These are phyloP conservation scores for Cotesia congregata DNA, from an alignment of 2,888 invertebrate genomes.

Conservation along the genomic window DNA sequence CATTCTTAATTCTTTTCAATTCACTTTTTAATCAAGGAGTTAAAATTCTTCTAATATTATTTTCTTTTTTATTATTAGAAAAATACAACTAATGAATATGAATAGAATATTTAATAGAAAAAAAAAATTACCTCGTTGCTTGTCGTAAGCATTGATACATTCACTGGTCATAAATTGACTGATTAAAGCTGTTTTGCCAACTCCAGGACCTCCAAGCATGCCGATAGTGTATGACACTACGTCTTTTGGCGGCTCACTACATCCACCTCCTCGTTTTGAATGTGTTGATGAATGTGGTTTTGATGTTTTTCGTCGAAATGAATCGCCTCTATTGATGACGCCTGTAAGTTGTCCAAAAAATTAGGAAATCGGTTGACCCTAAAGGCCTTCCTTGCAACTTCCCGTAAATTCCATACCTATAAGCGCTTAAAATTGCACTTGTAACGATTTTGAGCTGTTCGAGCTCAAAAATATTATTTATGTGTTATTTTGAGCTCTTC, in stretches of 20 bases:
- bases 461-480: too few relatives aligned
- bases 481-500: too few relatives aligned
- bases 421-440: too few relatives aligned
- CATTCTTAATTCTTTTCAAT: too few relatives aligned
- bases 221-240: constrained; percentile 76
- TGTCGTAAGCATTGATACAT: constrained; percentile 93
- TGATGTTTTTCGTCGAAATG: constrained; percentile 87
- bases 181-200: constrained; percentile 75
- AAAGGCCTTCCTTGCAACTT: too few relatives aligned
- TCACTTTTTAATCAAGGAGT: too few relatives aligned
- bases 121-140: constrained; percentile 79
- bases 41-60: too few relatives aligned
- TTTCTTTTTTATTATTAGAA: not conserved
- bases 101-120: not conserved
- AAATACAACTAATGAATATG: not conserved
- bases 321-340: constrained; percentile 94
- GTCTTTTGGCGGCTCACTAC: constrained; percentile 63
- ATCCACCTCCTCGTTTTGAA: not conserved
- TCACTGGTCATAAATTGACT: constrained; percentile 90
- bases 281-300: constrained; percentile 82
- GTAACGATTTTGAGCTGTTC: too few relatives aligned
- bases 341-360: constrained; percentile 73
- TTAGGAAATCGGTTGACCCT: too few relatives aligned
- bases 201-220: constrained; percentile 73
- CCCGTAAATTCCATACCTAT: too few relatives aligned